Conservation (phyloP, 2,113 vertebrate genomes). For the Boleophthalmus pectinirostris region DNA sequence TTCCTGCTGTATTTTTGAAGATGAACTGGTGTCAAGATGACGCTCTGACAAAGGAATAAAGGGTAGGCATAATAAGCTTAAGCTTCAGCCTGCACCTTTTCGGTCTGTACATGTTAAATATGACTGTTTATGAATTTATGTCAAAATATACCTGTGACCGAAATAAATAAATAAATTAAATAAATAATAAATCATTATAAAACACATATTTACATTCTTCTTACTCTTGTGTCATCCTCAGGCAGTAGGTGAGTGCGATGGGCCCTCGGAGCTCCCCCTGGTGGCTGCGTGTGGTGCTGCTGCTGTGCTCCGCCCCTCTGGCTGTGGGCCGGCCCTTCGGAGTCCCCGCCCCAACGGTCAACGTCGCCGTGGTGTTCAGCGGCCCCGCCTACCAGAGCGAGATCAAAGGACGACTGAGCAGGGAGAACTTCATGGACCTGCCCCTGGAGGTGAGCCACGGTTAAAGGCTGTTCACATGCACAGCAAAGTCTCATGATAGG, state of each 20-base stretch:
- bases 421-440: conserved; percentile 93
- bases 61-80: too few species aligned
- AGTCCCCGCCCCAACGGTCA: conserved; percentile 70
- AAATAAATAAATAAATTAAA: too few species aligned
- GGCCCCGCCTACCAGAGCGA: conserved; percentile 84
- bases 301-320: conserved; percentile 69
- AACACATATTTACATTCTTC: conserved; percentile 6
- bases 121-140: too few species aligned
- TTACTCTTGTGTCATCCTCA: conserved; percentile 50
- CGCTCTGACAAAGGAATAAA: too few species aligned
- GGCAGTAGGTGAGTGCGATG: conserved; percentile 89
- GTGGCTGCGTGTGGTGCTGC: conserved; percentile 76
- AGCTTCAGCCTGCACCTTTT: too few species aligned
- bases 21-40: too few species aligned
- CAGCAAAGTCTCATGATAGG: too few species aligned
- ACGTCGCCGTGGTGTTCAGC: conserved; percentile 88
- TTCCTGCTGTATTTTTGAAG: too few species aligned
- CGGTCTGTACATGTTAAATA: too few species aligned
- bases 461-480: background rate
- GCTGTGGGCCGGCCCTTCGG: conserved; percentile 71
- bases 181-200: background rate
- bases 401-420: conserved; percentile 84
- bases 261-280: conserved; percentile 84
- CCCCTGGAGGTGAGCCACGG: conserved; percentile 80
- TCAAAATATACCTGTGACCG: too few species aligned